phyloP scores from a whole-genome alignment of 2,888 invertebrate genomes.

The Iphiclides podalirius region DNA sequence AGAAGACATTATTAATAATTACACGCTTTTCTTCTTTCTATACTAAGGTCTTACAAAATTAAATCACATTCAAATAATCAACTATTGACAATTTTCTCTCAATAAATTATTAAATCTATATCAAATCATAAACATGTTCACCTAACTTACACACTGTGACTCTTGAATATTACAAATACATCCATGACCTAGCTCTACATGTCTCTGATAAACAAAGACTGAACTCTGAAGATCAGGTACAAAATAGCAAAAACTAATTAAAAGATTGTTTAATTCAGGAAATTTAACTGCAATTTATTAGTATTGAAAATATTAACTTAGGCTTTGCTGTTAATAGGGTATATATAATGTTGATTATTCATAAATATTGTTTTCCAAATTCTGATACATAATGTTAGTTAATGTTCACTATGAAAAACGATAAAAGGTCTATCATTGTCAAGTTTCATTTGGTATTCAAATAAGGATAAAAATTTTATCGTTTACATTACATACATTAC shows the following conservation, averaged over 20 bases:
- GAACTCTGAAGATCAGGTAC: constrained; percentile 20
- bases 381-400: too few relatives aligned
- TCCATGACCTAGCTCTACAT: background rate
- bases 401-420: too few relatives aligned
- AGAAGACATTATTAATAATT: constrained; percentile 1
- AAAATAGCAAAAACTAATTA: constrained; percentile 10
- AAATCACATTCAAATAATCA: constrained; percentile 18
- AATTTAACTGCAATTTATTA: too few relatives aligned
- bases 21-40: constrained; percentile 7
- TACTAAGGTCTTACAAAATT: constrained; percentile 7
- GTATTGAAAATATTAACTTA: too few relatives aligned
- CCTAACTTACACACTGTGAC: background rate
- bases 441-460: too few relatives aligned
- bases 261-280: too few relatives aligned
- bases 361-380: too few relatives aligned
- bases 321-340: too few relatives aligned
- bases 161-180: background rate
- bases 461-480: too few relatives aligned
- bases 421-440: too few relatives aligned
- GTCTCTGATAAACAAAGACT: background rate
- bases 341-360: too few relatives aligned
- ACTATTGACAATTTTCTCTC: background rate
- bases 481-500: too few relatives aligned
- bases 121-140: background rate
- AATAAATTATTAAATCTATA: constrained; percentile 4